A percentile compares a stretch with the other conserved stretches of the same genome.
phyloP scores from a whole-genome alignment of 1,140 invertebrate species.

The Lithobius niger region DNA sequence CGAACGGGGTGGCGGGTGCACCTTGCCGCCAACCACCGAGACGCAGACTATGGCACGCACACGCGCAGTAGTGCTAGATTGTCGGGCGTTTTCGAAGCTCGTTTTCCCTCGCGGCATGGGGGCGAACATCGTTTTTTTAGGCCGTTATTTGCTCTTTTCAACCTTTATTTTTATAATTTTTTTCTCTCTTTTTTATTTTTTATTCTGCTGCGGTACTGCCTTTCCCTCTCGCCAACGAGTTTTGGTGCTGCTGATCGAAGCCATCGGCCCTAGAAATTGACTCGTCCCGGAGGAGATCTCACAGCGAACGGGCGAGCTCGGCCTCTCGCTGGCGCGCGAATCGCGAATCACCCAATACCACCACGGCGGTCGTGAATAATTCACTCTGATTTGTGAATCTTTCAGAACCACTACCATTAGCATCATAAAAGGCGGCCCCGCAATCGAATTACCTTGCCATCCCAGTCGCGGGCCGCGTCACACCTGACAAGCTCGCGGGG shows the following conservation, averaged over 20 bases:
- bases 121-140: not conserved
- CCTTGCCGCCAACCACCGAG: no score
- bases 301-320: not conserved
- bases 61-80: no score
- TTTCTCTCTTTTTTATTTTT: no score
- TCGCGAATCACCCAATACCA: not conserved
- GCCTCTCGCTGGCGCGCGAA: not conserved
- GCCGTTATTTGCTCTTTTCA: constrained; percentile 10
- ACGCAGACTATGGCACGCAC: no score
- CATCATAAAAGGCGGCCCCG: constrained; percentile 7
- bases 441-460: constrained; percentile 10
- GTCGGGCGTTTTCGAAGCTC: constrained; percentile 4
- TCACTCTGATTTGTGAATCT: constrained; percentile 10
- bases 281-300: not conserved
- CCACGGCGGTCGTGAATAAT: constrained; percentile 3
- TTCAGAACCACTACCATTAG: constrained; percentile 5
- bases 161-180: constrained; percentile 4
- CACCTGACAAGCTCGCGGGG: not conserved
- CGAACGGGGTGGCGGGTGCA: no score
- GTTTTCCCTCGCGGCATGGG: not conserved
- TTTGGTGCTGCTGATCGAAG: not conserved
- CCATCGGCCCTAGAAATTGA: not conserved
- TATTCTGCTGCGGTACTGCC: no score
- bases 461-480: constrained; percentile 1
- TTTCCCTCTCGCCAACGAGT: not conserved